Base-by-base conservation (phyloP, 92 coral and sea anemone genomes). In the Zoanthus gigantus region DNA sequence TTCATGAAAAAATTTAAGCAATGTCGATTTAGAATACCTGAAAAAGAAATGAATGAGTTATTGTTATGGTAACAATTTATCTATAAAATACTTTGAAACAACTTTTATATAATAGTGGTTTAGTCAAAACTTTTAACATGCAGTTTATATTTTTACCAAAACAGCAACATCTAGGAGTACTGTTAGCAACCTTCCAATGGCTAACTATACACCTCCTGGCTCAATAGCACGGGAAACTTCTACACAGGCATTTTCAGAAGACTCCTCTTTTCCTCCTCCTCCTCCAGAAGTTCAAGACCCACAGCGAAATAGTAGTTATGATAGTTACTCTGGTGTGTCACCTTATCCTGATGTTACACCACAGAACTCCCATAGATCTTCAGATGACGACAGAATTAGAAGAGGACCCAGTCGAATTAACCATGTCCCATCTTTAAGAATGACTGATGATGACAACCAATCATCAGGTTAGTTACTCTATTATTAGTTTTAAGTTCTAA, bases 201-300 rank as follows among this genome's bases (percentile, higher is more conserved):
- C 93, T 44, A 96, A 95, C 68, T 95, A 95, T 92, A 95, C 98
- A 0, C 98, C 98, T 2, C 96, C 98, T 4, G 89, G 94, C 37
- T 95, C 98, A 4, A 88, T 93, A 1, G 71, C 89, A 37, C 77
- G 89, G 9, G 91, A 78, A 17, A 92, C 94, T 11, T 50, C 69
- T 29, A 80, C 89, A 58, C 77, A 82, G 47, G 78, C 88, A 46
- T 72, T 50, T 71, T 86, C 98, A 61, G 98, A 95, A 29, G 96
- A 94, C 66, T 57, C 75, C 9, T 7, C 85, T 4, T 91, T 95
- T 72, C 98, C 98, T 6, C 78, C 95, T 65, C 98, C 98, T 50
- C 98, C 98, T 23, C 89, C 90, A 77, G 78, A 76, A 12, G 90
- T 75, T 78, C 80, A 52, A 61, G 84, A 90, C 23, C 93, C 46